A percentile compares a stretch with the other conserved stretches of the same genome.
Conservation (phyloP, 2,113 vertebrate genomes). For the Engraulis encrasicolus region DNA sequence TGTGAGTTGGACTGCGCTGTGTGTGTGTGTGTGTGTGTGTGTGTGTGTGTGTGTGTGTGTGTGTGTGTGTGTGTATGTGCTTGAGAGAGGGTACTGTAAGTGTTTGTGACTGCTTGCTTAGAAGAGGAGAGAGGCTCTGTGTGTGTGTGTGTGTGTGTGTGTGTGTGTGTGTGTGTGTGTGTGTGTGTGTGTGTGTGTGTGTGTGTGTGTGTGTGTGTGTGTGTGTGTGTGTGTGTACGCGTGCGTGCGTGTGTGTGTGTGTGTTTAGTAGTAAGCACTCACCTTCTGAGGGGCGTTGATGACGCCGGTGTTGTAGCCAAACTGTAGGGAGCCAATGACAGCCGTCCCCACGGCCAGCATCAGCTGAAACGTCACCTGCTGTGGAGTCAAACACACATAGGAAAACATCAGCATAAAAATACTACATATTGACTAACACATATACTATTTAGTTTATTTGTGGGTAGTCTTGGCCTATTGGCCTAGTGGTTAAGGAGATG, state of each 20-base stretch:
- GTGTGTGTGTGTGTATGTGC: not conserved
- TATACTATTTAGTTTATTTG: no score
- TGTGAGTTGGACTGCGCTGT: no score
- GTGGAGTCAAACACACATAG: not conserved
- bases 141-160: not conserved
- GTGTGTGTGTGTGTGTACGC: not conserved
- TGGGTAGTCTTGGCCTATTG: no score
- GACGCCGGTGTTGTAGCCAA: constrained; percentile 86
- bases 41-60: not conserved
- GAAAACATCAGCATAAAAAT: not conserved
- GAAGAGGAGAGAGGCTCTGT: no score
- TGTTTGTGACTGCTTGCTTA: no score
- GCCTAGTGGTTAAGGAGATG: no score
- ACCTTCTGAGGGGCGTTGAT: constrained; percentile 78
- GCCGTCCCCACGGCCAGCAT: constrained; percentile 83
- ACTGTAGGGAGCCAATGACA: constrained; percentile 85
- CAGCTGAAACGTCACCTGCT: constrained; percentile 77
- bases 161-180: not conserved
- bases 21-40: not conserved
- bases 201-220: not conserved
- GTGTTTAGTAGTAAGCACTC: constrained; percentile 20
- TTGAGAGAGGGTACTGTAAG: not conserved
- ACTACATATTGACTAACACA: no score
- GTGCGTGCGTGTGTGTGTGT: not conserved
- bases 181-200: not conserved